Percentiles rank a stretch among this genome's conserved stretches.
Conservation (phyloP, 2,113 vertebrate genomes). For the Nannospalax galili region DNA sequence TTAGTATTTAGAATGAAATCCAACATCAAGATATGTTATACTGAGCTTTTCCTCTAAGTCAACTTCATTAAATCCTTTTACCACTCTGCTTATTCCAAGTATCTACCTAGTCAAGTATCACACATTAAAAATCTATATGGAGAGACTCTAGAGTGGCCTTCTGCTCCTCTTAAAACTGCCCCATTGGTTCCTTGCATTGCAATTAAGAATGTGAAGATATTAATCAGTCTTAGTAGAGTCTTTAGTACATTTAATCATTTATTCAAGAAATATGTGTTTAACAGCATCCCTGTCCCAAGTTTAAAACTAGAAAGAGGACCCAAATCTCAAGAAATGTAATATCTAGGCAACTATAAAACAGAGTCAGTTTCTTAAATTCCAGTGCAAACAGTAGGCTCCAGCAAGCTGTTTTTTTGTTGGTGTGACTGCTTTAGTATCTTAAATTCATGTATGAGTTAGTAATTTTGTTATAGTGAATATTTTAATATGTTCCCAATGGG, state of each 20-base stretch:
- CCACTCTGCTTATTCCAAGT: not conserved
- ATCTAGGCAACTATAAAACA: not conserved
- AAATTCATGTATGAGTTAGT: slow-evolving; percentile 75
- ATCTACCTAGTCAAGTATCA: not conserved
- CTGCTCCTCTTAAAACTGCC: not conserved
- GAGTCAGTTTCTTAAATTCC: slow-evolving; percentile 42
- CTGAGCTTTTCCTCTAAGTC: not conserved
- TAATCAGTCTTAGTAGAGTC: not conserved
- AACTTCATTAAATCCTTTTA: not conserved
- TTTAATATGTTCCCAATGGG: slow-evolving; percentile 71
- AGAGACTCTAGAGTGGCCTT: not conserved
- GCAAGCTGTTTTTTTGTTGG: slow-evolving; percentile 62
- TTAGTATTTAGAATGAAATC: not conserved
- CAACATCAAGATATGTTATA: not conserved
- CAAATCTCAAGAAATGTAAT: not conserved
- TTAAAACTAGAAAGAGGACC: not conserved
- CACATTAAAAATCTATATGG: not conserved
- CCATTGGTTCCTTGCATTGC: not conserved
- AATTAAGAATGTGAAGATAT: not conserved
- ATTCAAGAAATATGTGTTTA: not conserved
- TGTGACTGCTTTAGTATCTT: slow-evolving; percentile 62
- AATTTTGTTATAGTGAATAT: slow-evolving; percentile 42
- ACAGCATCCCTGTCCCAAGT: not conserved
- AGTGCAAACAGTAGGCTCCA: slow-evolving; percentile 60
- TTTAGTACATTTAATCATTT: not conserved